A percentile compares a stretch with the other conserved stretches of the same genome.
Conservation (phyloP, 2,113 vertebrate genomes). For the Sarotherodon lohbergeri region DNA sequence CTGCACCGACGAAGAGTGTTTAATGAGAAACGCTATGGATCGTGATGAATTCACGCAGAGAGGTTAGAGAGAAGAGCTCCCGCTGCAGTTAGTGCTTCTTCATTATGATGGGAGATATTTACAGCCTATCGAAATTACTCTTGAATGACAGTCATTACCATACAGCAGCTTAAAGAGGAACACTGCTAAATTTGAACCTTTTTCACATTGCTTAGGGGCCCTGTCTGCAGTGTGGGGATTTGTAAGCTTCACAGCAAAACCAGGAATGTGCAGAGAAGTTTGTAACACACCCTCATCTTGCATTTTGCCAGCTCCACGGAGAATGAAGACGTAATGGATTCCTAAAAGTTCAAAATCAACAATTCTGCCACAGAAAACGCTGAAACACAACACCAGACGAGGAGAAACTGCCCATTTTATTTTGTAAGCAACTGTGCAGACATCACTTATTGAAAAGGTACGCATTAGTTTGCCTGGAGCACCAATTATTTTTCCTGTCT, state of each 20-base stretch:
- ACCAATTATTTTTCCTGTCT: neutral
- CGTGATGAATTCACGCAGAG: conserved; percentile 14
- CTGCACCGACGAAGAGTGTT: conserved; percentile 26
- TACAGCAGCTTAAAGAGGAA: conserved; percentile 2
- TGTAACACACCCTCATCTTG: neutral
- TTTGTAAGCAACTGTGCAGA: neutral
- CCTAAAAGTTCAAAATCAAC: neutral
- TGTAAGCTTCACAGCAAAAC: neutral
- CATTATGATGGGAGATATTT: conserved; percentile 15
- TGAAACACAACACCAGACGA: neutral
- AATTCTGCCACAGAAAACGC: neutral
- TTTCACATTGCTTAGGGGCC: neutral
- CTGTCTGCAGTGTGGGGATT: neutral
- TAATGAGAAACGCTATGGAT: conserved; percentile 46
- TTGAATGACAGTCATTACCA: conserved; percentile 8
- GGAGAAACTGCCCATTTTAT: neutral
- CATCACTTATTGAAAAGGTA: neutral
- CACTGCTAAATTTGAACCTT: neutral
- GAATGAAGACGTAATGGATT: neutral
- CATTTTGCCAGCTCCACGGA: neutral
- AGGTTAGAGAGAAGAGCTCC: neutral
- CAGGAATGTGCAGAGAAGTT: neutral
- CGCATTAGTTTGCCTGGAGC: neutral
- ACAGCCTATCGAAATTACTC: conserved; percentile 8
- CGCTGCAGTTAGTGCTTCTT: neutral